phyloP scores from a whole-genome alignment of 2,888 invertebrate genomes.

The Chaetogeoica ovagalla region DNA sequence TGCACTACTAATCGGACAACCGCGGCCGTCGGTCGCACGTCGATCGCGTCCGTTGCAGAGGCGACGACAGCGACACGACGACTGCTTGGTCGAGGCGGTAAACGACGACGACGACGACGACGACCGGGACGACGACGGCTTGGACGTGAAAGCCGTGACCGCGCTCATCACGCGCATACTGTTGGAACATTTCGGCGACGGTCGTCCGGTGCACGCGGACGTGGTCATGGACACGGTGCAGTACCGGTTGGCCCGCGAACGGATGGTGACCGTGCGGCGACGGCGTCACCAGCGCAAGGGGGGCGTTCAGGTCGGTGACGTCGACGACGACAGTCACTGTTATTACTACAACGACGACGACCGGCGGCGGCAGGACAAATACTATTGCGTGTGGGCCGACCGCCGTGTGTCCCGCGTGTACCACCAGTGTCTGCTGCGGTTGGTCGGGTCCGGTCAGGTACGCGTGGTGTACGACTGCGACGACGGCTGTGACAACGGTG shows the following conservation, averaged over 20 bases:
- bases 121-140: background rate
- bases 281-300: no score
- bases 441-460: constrained; percentile 24
- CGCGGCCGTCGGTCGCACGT: no score
- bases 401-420: background rate
- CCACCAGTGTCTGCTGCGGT: constrained; percentile 11
- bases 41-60: no score
- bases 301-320: background rate
- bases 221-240: constrained; percentile 45
- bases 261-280: background rate
- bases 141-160: background rate
- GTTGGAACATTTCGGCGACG: constrained; percentile 39
- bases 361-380: background rate
- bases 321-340: background rate
- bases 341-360: background rate
- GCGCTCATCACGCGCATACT: constrained; percentile 11
- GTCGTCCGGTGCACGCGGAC: constrained; percentile 33
- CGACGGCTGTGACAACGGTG: background rate
- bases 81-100: no score
- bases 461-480: constrained; percentile 57
- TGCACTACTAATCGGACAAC: no score
- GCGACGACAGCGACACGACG: no score
- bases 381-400: constrained; percentile 42
- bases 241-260: constrained; percentile 6
- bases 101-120: background rate